Evolutionary conservation across 2,113 vertebrate genomes (phyloP).

Genomic region (Herpetotheres cachinnans): DNA sequence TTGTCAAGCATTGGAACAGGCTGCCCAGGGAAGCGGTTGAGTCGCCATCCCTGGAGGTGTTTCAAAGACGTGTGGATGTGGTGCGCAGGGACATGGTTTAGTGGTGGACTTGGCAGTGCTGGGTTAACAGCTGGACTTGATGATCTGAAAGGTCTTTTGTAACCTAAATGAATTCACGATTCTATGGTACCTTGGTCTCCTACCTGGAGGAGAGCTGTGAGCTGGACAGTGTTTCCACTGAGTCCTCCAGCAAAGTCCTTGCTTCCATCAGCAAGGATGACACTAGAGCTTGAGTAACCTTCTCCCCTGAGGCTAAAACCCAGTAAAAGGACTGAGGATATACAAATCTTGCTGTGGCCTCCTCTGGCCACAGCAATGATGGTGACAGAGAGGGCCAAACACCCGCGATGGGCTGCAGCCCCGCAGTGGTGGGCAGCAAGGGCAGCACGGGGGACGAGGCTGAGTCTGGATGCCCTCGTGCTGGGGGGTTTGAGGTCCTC

Average conservation of each 20-base stretch:
- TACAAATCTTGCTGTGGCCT: background rate
- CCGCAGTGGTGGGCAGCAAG: accelerated
- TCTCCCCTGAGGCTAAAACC: background rate
- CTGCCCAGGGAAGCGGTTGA: background rate
- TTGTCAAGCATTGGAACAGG: background rate
- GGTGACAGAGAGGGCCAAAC: background rate
- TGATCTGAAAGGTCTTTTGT: background rate
- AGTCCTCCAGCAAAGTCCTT: background rate
- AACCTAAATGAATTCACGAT: background rate
- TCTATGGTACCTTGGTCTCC: background rate
- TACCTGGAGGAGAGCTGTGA: background rate
- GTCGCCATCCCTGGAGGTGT: background rate
- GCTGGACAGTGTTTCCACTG: background rate
- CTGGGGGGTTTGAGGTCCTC: background rate
- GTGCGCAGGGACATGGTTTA: background rate
- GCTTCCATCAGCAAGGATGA: background rate
- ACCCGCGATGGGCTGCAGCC: background rate
- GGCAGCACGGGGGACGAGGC: accelerated
- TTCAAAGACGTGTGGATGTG: background rate
- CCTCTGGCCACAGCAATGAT: background rate
- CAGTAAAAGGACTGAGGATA: background rate
- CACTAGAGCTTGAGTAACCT: background rate
- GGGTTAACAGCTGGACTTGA: background rate
- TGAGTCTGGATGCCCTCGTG: background rate
- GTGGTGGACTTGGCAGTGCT: background rate